These are phyloP conservation scores for Neodontobutis hainanensis DNA, from an alignment of 2,113 vertebrate genomes.

Conservation along the genomic window DNA sequence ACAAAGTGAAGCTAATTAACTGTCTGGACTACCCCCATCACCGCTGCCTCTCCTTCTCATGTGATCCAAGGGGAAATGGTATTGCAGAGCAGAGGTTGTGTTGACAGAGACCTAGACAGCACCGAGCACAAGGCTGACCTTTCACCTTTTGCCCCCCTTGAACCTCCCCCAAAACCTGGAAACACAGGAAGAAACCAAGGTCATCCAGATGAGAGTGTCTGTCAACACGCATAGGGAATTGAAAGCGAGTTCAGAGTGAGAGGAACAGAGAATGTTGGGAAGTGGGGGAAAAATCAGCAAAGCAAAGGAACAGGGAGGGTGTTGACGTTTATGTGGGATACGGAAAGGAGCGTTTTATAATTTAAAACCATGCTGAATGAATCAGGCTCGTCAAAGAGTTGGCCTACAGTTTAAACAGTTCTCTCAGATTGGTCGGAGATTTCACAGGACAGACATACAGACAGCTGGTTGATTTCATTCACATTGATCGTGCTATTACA, in stretches of 20 bases:
- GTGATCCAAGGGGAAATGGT: conserved; percentile 53
- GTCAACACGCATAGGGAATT: conserved; percentile 66
- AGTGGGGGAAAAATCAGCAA: background rate
- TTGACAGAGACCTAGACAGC: conserved; percentile 72
- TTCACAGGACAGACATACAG: conserved; percentile 53
- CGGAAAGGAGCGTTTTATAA: conserved; percentile 39
- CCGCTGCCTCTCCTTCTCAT: conserved; percentile 16
- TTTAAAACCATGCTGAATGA: conserved; percentile 43
- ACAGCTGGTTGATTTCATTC: conserved; percentile 61
- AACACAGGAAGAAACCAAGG: conserved; percentile 73
- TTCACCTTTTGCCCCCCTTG: conserved; percentile 54
- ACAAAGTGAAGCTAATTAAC: conserved; percentile 59
- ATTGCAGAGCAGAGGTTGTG: conserved; percentile 71
- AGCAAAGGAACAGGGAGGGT: conserved; percentile 1
- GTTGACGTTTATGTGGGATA: conserved; percentile 39
- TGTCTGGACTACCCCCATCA: conserved; percentile 39
- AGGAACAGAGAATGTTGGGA: background rate
- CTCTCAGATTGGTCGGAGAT: conserved; percentile 40
- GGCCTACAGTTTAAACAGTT: conserved; percentile 30
- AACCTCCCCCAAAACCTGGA: conserved; percentile 48
- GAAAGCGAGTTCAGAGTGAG: conserved; percentile 57
- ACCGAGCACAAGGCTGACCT: conserved; percentile 63
- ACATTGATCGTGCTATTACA: conserved; percentile 57
- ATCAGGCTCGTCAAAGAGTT: conserved; percentile 46
- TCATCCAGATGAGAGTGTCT: conserved; percentile 69